These are phyloP conservation scores for Tetramorium parvispinum DNA, from an alignment of 1,140 invertebrate genomes.

Conservation along the genomic window DNA sequence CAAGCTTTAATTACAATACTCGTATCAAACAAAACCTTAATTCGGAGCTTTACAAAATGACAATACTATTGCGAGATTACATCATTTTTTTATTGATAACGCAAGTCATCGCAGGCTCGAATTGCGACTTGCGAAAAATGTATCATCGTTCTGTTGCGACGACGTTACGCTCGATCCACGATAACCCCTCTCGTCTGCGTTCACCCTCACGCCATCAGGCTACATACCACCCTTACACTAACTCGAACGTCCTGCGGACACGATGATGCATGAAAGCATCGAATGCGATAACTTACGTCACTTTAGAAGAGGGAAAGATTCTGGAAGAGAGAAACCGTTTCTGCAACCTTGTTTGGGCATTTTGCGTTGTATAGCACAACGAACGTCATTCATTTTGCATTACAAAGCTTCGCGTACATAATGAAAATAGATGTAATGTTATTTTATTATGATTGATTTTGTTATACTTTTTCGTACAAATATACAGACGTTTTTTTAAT, in stretches of 20 bases:
- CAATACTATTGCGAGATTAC: background rate
- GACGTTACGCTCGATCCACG: constrained; percentile 36
- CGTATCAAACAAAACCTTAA: constrained; percentile 22
- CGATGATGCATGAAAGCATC: constrained; percentile 71
- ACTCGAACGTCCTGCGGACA: constrained; percentile 62
- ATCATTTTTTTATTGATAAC: constrained; percentile 51
- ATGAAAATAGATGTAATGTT: background rate
- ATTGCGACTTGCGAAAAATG: constrained; percentile 62
- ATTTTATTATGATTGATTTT: background rate
- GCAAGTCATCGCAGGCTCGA: constrained; percentile 33
- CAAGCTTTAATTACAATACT: constrained; percentile 21
- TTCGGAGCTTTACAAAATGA: background rate
- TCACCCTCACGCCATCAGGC: constrained; percentile 64
- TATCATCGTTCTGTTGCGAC: constrained; percentile 64
- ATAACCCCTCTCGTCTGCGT: constrained; percentile 60
- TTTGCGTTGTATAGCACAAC: background rate
- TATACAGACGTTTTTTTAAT: constrained; percentile 38
- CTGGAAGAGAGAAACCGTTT: constrained; percentile 1
- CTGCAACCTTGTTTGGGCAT: background rate
- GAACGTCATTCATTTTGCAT: background rate
- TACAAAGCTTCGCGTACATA: background rate
- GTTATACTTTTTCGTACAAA: background rate
- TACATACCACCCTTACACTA: constrained; percentile 64
- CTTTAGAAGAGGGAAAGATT: constrained; percentile 54
- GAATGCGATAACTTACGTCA: constrained; percentile 72